Percentiles rank a stretch among this genome's conserved stretches.
phyloP scores from a whole-genome alignment of 2,888 invertebrate genomes.

The Stomorhina lunata region DNA sequence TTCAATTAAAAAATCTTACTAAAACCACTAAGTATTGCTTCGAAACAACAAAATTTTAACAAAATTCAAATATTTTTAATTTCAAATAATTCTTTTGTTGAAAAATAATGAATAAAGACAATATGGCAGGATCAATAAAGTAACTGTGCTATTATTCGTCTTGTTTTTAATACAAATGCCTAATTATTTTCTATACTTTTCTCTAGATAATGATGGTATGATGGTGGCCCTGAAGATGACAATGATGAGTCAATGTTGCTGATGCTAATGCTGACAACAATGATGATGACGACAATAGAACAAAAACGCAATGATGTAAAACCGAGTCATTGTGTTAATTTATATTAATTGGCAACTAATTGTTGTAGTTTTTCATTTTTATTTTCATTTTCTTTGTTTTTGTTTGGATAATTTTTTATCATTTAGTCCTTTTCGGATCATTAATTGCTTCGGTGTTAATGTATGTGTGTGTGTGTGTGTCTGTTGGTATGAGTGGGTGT shows the following conservation, averaged over 20 bases:
- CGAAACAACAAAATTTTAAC: too few species aligned
- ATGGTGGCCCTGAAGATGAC: not conserved
- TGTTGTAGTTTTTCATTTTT: constrained; percentile 62
- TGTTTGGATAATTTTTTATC: constrained; percentile 1
- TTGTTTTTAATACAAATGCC: not conserved
- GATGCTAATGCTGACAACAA: constrained; percentile 16
- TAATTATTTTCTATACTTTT: too few species aligned
- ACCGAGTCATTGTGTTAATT: constrained; percentile 69
- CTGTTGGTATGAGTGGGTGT: not conserved
- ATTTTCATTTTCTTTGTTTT: constrained; percentile 2
- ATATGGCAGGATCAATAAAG: constrained; percentile 6
- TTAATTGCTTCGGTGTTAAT: too few species aligned
- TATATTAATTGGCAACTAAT: constrained; percentile 73
- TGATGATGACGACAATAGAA: not conserved
- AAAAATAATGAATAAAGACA: constrained; percentile 22
- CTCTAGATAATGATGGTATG: too few species aligned
- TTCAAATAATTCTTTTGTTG: constrained; percentile 16
- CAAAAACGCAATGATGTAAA: constrained; percentile 57
- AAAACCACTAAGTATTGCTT: too few species aligned
- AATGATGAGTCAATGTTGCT: constrained; percentile 11
- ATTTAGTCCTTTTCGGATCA: not conserved
- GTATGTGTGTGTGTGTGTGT: not conserved
- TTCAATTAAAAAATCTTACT: too few species aligned
- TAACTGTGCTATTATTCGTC: not conserved
- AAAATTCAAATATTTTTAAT: too few species aligned